Base-by-base conservation (phyloP, 2,888 invertebrate species). In the Xiphydria camelus region DNA sequence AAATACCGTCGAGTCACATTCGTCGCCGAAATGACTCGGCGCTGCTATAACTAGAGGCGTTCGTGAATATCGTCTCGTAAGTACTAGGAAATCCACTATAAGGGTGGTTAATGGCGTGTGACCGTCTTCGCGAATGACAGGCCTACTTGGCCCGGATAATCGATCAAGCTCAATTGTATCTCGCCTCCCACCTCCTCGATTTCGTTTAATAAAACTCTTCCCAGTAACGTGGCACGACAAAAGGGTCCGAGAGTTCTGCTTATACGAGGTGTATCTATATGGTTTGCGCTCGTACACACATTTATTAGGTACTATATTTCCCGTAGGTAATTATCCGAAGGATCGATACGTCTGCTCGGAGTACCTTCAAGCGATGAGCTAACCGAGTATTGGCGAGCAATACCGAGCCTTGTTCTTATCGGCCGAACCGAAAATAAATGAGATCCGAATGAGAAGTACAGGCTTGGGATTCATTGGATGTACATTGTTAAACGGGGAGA, bases 101-200 rank as follows among this genome's bases (percentile, higher is more conserved):
- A 47, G 54, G 54, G 56, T 59, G 54, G 48, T 56, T 59, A 59
- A 59, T 56, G 59, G 56, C 42, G 47, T 52, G 56, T 59, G 50
- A 59, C 59, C 41, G 47, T 51, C 39, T 42, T 29, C 35, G 37
- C 35, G 35, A 37, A 50, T 41, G 45, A 51, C 41, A 50, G 46
- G 49, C 41, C 34, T 36, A 43, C 49, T 41, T 45, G 5, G 9
- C 7, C 34, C 21, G 35, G 32, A 37, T 23, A 32, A 55, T 58
- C 58, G 35, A 55, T 58, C 53, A 57, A 50, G 14, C 26, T 26
- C 26, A 26, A 26, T 26, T 26, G 26, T 26, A 10, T n/a, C n/a
- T n/a, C n/a, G n/a, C n/a, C n/a, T n/a, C 10, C 12, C 12, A 26
- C 26, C 26, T 5, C 14, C 10, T 14, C 26, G 26, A 26, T 26